Evolutionary conservation across 53 echinoderm and acorn worm genomes (phyloP).

Genomic region (Holothuria leucospilota): DNA sequence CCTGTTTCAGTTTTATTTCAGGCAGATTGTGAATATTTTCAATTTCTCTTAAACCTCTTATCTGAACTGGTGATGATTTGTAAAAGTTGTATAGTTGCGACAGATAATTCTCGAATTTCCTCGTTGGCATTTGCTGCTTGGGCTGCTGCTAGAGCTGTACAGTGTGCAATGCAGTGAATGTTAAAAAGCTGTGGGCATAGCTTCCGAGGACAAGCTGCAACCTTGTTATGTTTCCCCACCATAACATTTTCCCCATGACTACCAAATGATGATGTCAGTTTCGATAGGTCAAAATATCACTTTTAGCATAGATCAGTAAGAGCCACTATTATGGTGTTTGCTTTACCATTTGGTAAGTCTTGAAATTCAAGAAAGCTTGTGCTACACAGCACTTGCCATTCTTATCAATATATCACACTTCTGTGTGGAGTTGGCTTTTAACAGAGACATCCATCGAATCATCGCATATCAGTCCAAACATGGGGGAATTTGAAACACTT

Average conservation of each 20-base stretch:
- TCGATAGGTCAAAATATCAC: background rate
- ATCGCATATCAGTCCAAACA: background rate
- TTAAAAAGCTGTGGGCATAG: background rate
- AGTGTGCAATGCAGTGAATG: slow-evolving; percentile 10
- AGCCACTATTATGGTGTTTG: background rate
- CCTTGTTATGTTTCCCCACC: background rate
- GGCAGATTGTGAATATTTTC: background rate
- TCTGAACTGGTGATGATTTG: background rate
- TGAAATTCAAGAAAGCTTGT: background rate
- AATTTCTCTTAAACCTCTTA: too few relatives aligned
- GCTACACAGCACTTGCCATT: background rate
- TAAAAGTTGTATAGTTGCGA: slow-evolving; percentile 3
- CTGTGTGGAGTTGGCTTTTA: background rate
- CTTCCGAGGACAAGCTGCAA: background rate
- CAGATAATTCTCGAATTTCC: background rate
- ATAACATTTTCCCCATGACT: too few relatives aligned
- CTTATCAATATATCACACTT: background rate
- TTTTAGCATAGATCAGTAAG: slow-evolving; percentile 8
- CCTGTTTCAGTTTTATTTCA: slow-evolving; percentile 4
- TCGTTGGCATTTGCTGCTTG: background rate
- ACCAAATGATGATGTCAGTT: slow-evolving; percentile 14
- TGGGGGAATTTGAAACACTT: background rate
- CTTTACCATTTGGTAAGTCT: background rate
- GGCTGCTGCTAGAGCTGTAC: slow-evolving; percentile 22
- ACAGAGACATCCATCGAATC: background rate